phyloP scores from a whole-genome alignment of 2,888 invertebrate species.

The Cancer borealis region DNA sequence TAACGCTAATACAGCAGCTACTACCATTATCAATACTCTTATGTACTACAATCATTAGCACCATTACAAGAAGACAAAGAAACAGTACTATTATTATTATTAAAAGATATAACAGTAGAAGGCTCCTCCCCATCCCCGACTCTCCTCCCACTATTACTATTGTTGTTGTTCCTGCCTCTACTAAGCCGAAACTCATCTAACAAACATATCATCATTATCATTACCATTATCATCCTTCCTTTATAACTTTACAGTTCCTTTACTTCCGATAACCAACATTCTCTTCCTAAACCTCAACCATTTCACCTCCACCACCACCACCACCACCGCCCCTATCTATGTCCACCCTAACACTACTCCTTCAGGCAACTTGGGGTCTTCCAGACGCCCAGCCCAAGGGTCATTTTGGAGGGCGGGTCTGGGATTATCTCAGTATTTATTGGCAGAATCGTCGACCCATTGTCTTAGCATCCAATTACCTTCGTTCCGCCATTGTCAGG shows the following conservation, averaged over 20 bases:
- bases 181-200: neutral
- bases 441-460: constrained; percentile 47
- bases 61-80: neutral
- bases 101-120: too few relatives aligned
- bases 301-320: constrained; percentile 37
- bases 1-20: neutral
- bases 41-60: neutral
- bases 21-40: neutral
- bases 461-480: constrained; percentile 50
- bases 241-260: neutral
- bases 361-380: neutral
- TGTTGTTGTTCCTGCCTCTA: neutral
- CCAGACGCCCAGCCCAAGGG: neutral
- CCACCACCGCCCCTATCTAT: neutral
- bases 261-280: constrained; percentile 16
- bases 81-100: neutral
- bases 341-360: neutral
- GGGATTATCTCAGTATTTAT: constrained; percentile 33
- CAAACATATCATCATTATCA: neutral
- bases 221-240: neutral
- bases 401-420: neutral
- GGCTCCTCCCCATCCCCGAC: neutral
- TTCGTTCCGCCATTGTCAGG: constrained; percentile 45
- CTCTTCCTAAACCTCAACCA: neutral
- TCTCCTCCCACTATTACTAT: neutral